Evolutionary conservation across 2,888 invertebrate genomes (phyloP).

Genomic region (Blastobasis adustella): DNA sequence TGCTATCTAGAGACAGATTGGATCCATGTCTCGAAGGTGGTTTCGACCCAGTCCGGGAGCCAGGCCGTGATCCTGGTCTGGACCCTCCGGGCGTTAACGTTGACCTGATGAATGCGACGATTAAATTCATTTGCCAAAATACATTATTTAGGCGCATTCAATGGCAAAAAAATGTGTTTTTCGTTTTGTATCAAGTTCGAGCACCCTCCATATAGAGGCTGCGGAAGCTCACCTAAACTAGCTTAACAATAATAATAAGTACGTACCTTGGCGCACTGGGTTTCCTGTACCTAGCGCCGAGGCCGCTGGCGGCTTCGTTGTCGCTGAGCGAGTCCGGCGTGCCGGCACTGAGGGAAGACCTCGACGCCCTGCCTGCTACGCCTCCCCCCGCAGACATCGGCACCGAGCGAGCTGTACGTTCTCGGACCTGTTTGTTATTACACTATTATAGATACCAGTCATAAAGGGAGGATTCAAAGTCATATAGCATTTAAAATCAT

Average conservation of each 20-base stretch:
- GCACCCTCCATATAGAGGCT: no score
- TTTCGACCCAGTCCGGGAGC: conserved; percentile 90
- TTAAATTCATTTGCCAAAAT: background rate
- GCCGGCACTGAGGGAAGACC: conserved; percentile 88
- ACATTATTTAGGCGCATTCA: no score
- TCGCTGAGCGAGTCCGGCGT: conserved; percentile 93
- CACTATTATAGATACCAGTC: background rate
- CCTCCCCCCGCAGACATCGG: conserved; percentile 83
- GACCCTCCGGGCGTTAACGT: conserved; percentile 86
- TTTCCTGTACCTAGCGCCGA: conserved; percentile 80
- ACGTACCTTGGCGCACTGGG: conserved; percentile 74
- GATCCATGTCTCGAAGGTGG: conserved; percentile 96
- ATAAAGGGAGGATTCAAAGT: background rate
- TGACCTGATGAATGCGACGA: conserved; percentile 57
- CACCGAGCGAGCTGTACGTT: conserved; percentile 92
- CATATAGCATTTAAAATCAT: background rate
- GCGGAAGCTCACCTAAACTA: no score
- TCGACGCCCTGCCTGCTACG: conserved; percentile 77
- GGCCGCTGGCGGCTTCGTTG: conserved; percentile 86
- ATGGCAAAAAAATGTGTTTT: no score
- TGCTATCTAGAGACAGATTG: conserved; percentile 91
- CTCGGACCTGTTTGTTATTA: conserved; percentile 82
- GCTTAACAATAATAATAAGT: background rate
- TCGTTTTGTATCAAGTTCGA: no score
- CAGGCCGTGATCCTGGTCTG: conserved; percentile 89